A percentile compares a stretch with the other conserved stretches of the same genome.
These are phyloP conservation scores for Pitta sordida DNA, from an alignment of 2,113 vertebrate species.

Conservation along the genomic window DNA sequence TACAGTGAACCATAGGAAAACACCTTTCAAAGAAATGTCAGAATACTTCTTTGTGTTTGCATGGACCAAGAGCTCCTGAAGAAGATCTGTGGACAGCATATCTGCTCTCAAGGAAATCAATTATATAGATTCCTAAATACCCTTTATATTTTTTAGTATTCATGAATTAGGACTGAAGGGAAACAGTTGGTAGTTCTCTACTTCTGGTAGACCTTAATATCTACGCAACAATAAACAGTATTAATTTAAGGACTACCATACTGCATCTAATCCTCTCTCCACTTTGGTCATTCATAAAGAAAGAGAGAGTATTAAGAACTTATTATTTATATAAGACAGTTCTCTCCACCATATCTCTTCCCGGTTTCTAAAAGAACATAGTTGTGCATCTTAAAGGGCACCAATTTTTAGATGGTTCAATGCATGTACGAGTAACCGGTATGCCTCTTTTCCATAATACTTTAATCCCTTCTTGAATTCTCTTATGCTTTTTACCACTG, in stretches of 20 bases:
- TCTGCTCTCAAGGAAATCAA: background rate
- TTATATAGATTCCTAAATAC: background rate
- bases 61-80: background rate
- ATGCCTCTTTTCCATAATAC: background rate
- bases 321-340: background rate
- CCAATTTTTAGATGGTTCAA: background rate
- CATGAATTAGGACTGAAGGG: background rate
- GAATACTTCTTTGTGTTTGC: background rate
- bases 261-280: background rate
- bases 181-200: background rate
- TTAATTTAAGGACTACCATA: background rate
- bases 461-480: background rate
- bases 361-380: background rate
- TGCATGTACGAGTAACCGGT: background rate
- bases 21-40: background rate
- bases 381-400: background rate
- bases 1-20: background rate
- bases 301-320: background rate
- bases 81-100: rapidly evolving
- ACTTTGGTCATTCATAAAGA: background rate
- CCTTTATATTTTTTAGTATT: background rate
- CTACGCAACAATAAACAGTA: background rate
- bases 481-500: background rate
- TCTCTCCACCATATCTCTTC: background rate
- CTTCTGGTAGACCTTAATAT: background rate